Evolutionary conservation across 2,113 vertebrate species (phyloP), one percentile per base, ranked within the genome.

Genomic region (Oryzias melastigma): DNA sequence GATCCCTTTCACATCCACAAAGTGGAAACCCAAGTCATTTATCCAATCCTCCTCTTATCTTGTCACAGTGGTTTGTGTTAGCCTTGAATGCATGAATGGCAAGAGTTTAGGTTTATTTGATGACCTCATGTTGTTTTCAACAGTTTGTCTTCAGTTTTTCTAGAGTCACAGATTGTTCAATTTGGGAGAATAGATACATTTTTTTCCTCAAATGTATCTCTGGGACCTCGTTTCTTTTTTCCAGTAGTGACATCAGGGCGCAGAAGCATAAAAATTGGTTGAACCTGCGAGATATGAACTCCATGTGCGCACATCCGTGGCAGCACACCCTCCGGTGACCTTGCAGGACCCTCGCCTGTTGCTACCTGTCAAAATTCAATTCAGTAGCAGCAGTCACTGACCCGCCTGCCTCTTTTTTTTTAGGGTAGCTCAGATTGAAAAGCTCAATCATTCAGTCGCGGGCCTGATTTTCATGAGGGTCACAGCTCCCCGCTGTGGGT

Each of bases 401-500:
- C 85, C 87, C 72, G 48, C 40, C 58, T 62, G 71, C 69, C 76
- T 67, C 14, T 62, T 55, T 50, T 80, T 46, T 35, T 35, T 35
- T 35, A 7, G 73, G 77, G 42, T 43, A 2, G 14, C 58, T 81
- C 70, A 73, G 78, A 85, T 83, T 86, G 85, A 86, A 85, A 80
- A 73, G 53, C 82, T 80, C 74, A 68, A 62, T 86, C 73, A 62
- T 78, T 80, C 80, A 61, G 77, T 75, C 52, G 17, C 52, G 25
- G 64, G 41, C 68, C 71, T 58, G 51, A 85, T 84, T 86, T 84
- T 82, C 78, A 71, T 78, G 71, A 62, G 17, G 49, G 59, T 78
- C 61, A 73, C 76, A 68, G 52, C 65, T 61, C 91, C 95, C 94
- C 83, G 90, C 93, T 94, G 94, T 87, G 92, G 90, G 84, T 91